Evolutionary conservation across 92 coral and sea anemone species (phyloP).

Genomic region (Paragorgia papillata): DNA sequence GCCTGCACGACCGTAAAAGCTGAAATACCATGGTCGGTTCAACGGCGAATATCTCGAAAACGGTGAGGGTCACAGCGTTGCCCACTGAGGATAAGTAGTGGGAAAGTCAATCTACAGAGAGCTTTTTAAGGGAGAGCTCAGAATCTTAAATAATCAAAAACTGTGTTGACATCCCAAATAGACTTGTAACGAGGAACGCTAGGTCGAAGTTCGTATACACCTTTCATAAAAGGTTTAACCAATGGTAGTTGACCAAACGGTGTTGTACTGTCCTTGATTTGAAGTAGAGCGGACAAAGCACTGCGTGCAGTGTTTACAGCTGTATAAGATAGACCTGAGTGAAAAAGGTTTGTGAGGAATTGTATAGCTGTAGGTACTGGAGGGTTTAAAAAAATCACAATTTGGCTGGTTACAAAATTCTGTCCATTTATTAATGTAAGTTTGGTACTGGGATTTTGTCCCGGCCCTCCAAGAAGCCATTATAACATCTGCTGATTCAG

Average conservation of each 20-base stretch:
- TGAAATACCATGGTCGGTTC: too few relatives aligned
- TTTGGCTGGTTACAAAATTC: background rate
- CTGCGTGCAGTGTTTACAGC: slow-evolving; percentile 28
- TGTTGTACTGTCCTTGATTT: too few relatives aligned
- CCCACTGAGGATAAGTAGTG: too few relatives aligned
- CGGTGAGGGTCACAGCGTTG: too few relatives aligned
- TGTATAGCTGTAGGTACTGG: background rate
- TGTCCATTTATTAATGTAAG: slow-evolving; percentile 8
- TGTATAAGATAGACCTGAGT: background rate
- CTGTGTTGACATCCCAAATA: slow-evolving; percentile 35
- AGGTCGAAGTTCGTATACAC: slow-evolving; percentile 24
- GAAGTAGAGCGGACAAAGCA: slow-evolving; percentile 11
- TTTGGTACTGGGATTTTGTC: slow-evolving; percentile 9
- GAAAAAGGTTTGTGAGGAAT: slow-evolving; percentile 1
- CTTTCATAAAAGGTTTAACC: slow-evolving; percentile 26
- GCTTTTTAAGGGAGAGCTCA: too few relatives aligned
- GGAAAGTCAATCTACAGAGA: too few relatives aligned
- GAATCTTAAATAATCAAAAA: too few relatives aligned
- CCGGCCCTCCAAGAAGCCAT: slow-evolving; percentile 31
- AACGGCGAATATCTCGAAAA: too few relatives aligned
- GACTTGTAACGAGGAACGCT: slow-evolving; percentile 1
- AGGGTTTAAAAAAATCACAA: slow-evolving; percentile 3
- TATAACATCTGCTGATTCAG: background rate
- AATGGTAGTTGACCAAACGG: slow-evolving; percentile 28
- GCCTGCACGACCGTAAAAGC: too few relatives aligned